Evolutionary conservation across 2,888 invertebrate genomes (phyloP), one percentile per base, ranked within the genome.

Genomic region (Flexamia atlantica): DNA sequence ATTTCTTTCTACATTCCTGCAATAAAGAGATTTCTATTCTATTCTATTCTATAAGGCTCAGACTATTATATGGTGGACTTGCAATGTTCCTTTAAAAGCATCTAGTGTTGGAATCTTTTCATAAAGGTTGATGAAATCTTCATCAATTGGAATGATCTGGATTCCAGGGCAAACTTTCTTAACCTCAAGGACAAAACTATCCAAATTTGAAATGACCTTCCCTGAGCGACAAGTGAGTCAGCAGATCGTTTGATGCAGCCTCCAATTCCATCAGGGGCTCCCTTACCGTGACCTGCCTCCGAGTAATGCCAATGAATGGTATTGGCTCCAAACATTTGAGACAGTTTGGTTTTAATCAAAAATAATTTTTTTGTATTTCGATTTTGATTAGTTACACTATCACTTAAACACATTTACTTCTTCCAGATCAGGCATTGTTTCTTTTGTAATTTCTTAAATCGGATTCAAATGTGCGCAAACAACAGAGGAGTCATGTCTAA

Each of bases 361-460:
- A 86, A 88, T 87, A 90, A 90, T 90, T 89, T 82, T 89, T 89
- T 7, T n/a, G n/a, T n/a, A n/a, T n/a, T n/a, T n/a, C n/a, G n/a
- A n/a, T n/a, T n/a, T n/a, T n/a, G n/a, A n/a, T 89, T 89, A 0
- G 87, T 87, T 2, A 90, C 89, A 4, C 89, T 88, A 86, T 90
- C 89, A 84, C 89, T 89, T 10, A 89, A 28, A 81, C n/a, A 89
- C 89, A 85, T 90, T 88, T 7, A 89, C 70, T 72, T 60, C 81
- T n/a, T 85, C 81, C 23, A 88, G 84, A 20, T 86, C 68, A 10
- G n/a, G n/a, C n/a, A n/a, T n/a, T n/a, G n/a, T n/a, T n/a, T n/a
- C n/a, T n/a, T n/a, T n/a, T n/a, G n/a, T 32, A 72, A 70, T 53
- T 50, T 86, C 30, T 7, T 88, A 85, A 50, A 89, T 85, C 85